Conservation (phyloP, 2,113 vertebrate species). For the Hiodon alosoides region DNA sequence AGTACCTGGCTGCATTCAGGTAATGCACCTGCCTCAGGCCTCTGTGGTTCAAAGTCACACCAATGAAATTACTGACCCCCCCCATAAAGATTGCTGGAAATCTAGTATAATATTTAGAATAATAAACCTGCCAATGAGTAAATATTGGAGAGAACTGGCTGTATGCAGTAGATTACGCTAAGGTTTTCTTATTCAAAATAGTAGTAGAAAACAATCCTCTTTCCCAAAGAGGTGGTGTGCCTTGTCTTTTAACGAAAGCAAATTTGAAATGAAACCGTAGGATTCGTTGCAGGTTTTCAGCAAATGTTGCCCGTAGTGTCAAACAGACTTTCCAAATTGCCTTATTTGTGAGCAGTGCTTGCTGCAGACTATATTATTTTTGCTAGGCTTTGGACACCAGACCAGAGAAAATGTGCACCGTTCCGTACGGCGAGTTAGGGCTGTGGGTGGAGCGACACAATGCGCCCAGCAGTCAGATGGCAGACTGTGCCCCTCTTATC, state of each 20-base stretch:
- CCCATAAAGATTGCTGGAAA: not conserved
- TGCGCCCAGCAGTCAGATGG: not conserved
- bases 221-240: too few relatives aligned
- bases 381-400: not conserved
- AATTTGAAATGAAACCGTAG: not conserved
- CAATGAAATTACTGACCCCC: not conserved
- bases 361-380: slow-evolving; percentile 4
- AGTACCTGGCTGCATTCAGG: slow-evolving; percentile 94
- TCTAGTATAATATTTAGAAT: not conserved
- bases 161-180: too few relatives aligned
- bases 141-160: not conserved
- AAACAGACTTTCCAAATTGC: slow-evolving; percentile 1
- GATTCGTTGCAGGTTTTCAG: not conserved
- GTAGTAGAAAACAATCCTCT: too few relatives aligned
- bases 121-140: not conserved
- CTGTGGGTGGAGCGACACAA: not conserved
- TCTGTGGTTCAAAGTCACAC: not conserved
- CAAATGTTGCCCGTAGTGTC: not conserved
- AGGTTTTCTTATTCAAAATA: too few relatives aligned
- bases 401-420: not conserved
- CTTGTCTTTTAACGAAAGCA: not conserved
- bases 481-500: not conserved
- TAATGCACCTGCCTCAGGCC: slow-evolving; percentile 35
- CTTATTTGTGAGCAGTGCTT: slow-evolving; percentile 2
- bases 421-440: not conserved